Evolutionary conservation across 1,140 invertebrate species (phyloP), one percentile per base, ranked within the genome.

Genomic region (Musca domestica): DNA sequence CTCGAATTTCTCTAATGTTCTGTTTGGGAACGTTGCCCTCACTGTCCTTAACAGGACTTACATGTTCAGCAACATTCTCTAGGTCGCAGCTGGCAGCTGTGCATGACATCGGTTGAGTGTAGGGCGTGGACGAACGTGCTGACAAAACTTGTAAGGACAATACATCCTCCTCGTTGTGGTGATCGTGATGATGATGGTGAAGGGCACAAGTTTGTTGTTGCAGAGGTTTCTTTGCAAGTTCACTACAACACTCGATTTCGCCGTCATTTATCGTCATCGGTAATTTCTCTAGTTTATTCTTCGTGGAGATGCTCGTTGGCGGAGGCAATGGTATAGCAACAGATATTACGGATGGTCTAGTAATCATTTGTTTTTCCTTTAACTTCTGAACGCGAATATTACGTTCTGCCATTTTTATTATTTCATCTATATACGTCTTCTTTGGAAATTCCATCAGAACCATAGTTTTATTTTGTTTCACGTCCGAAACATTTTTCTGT

Each of bases 61-160:
- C 48, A 47, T 69, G 68, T 15, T 69, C 67, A 5, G 67, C 20
- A 14, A 67, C 70, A 67, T 71, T 68, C n/a, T 78, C 76, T 46
- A 80, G 49, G 61, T 77, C 77, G 52, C 76, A 77, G 65, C 71
- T 78, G 6, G 72, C 74, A 2, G 71, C 70, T 1, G 76, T 76
- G 67, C 76, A 80, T 22, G 77, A 79, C 52, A 77, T 63, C 67
- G 20, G 73, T 48, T 74, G 75, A 0, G 76, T 78, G 17, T 75
- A 77, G 0, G 78, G 78, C 2, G 78, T 80, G 0, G 78, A 80
- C 0, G 78, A 76, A 20, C 78, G 69, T 14, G 77, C 74, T 5
- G 77, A 78, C 15, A 78, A 65, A 41, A 80, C 72, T 47, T 80
- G 77, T 17, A 80, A 49, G 0, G 77, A 22, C 23, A 80, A 68